Evolutionary conservation across 1,140 invertebrate species (phyloP).

Genomic region (Pinna nobilis): DNA sequence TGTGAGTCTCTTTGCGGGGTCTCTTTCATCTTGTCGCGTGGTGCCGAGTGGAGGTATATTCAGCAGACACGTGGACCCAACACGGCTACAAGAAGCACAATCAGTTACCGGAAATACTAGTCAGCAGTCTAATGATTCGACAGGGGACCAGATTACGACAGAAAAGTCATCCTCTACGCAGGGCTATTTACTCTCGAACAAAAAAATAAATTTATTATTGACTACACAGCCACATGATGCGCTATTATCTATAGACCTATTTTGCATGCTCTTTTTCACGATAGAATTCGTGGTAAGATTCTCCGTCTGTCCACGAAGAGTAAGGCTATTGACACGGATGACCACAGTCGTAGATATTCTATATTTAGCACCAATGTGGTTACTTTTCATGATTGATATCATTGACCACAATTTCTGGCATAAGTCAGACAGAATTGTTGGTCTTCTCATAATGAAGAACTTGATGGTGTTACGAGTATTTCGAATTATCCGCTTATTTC

Average conservation of each 20-base stretch:
- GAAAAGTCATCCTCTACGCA: too few species aligned
- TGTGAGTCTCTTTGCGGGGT: too few species aligned
- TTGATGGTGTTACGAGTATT: conserved; percentile 45
- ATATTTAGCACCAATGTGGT: conserved; percentile 39
- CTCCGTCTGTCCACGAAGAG: conserved; percentile 32
- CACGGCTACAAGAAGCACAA: too few species aligned
- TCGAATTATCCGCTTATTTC: conserved; percentile 46
- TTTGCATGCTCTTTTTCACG: conserved; percentile 56
- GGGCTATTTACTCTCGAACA: too few species aligned
- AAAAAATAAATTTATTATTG: too few species aligned
- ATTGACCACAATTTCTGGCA: conserved; percentile 33
- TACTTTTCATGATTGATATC: conserved; percentile 21
- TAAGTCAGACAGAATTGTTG: conserved; percentile 21
- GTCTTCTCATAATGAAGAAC: conserved; percentile 35
- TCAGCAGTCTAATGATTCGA: too few species aligned
- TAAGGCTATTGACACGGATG: conserved; percentile 23
- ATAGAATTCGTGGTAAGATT: conserved; percentile 51
- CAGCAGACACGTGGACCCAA: too few species aligned
- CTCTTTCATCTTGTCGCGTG: too few species aligned
- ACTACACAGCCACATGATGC: conserved; percentile 38
- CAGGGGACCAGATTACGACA: too few species aligned
- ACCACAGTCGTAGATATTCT: conserved; percentile 35
- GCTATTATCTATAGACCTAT: conserved; percentile 42
- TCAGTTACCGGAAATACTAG: too few species aligned
- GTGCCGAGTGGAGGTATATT: too few species aligned